Percentiles rank a stretch among this genome's conserved stretches.
Conservation (phyloP, 1,140 invertebrate genomes). For the Hycleus cichorii region DNA sequence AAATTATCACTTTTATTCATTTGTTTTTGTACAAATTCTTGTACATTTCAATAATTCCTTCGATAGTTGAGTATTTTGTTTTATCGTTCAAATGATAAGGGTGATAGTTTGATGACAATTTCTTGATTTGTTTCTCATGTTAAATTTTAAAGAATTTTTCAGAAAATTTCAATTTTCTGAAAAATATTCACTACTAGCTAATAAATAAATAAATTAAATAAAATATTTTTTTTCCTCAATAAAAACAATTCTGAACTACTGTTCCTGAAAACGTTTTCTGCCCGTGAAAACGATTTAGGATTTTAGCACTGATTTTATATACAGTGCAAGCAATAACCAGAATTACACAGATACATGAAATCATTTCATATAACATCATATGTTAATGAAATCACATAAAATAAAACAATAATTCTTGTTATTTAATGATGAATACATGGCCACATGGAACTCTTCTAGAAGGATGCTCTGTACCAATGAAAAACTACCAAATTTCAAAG, state of each 20-base stretch:
- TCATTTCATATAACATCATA: constrained; percentile 36
- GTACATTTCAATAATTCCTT: neutral
- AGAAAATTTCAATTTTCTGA: neutral
- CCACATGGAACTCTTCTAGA: constrained; percentile 34
- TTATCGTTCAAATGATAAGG: neutral
- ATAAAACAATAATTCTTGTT: constrained; percentile 36
- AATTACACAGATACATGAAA: constrained; percentile 37
- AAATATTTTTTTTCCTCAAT: constrained; percentile 2
- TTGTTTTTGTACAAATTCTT: neutral
- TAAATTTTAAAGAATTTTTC: neutral
- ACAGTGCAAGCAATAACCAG: constrained; percentile 38
- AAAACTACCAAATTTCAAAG: constrained; percentile 7
- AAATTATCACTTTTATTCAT: constrained; percentile 3
- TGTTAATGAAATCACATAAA: constrained; percentile 39
- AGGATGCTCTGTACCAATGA: constrained; percentile 31
- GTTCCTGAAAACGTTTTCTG: constrained; percentile 36
- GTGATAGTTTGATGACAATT: neutral
- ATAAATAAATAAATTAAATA: constrained; percentile 2
- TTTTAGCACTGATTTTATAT: constrained; percentile 25
- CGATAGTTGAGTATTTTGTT: neutral
- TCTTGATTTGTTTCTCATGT: neutral
- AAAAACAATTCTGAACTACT: constrained; percentile 40
- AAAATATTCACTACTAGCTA: neutral
- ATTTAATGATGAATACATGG: constrained; percentile 35
- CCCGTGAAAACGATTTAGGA: constrained; percentile 38